Conservation (phyloP, 2,113 vertebrate genomes). For the Passer montanus region DNA sequence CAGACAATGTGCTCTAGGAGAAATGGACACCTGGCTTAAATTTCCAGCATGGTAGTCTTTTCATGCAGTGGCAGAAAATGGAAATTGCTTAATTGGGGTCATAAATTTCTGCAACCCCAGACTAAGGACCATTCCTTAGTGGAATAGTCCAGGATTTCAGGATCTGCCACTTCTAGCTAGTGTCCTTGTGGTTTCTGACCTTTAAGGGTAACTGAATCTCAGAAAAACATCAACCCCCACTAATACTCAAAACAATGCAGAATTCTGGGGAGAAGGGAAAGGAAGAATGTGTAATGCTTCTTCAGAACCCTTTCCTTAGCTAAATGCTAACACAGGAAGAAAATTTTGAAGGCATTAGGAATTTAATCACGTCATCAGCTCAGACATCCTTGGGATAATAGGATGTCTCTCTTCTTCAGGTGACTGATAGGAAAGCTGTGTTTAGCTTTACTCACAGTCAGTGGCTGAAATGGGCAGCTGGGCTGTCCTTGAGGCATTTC, state of each 20-base stretch:
- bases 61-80: background rate
- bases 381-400: background rate
- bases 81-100: background rate
- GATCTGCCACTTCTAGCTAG: background rate
- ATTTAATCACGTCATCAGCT: background rate
- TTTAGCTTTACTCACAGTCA: background rate
- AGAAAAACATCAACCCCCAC: background rate
- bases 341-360: background rate
- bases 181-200: background rate
- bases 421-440: background rate
- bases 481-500: background rate
- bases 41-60: background rate
- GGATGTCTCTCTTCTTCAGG: background rate
- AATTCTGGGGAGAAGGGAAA: background rate
- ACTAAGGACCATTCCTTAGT: background rate
- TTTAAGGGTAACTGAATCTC: background rate
- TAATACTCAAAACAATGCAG: background rate
- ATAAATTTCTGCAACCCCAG: background rate
- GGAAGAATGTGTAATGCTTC: background rate
- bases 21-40: background rate
- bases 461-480: background rate
- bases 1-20: background rate
- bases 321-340: background rate
- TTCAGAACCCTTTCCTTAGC: background rate
- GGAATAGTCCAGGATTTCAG: background rate